Evolutionary conservation across 2,797 vertebrate species (phyloP), one percentile per base, ranked within the genome.

Genomic region (Cyclopterus lumpus): DNA sequence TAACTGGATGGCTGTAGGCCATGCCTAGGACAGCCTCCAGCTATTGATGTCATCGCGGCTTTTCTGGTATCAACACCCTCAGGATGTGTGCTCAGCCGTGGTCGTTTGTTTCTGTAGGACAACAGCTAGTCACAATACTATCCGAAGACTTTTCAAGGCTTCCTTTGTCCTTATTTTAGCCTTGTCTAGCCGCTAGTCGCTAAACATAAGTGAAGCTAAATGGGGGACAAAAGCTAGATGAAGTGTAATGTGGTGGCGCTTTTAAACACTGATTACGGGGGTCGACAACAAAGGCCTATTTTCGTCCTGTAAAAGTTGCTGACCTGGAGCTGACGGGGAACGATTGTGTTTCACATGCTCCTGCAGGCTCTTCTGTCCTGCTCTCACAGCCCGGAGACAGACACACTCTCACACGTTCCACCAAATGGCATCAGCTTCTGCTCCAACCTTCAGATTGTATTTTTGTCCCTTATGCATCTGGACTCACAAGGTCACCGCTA

Each of bases 261-360:
- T 79, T 71, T 75, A 36, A 85, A 80, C 76, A 75, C 69, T 77
- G 82, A 87, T 88, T 86, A 82, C 80, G 88, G 77, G 71, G 79
- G 84, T 82, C 57, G 67, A 77, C 78, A 80, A 80, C 77, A 86
- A 82, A 84, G 79, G 51, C 75, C 76, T 88, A 85, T 90, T 91
- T 90, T 70, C 26, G 74, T 86, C 85, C 73, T 70, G 67, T 78
- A 70, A 88, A 93, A 93, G 86, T 77, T 89, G 92, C 91, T 94
- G 90, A 89, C 83, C 82, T 62, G 79, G 67, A 91, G 92, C 91
- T 90, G 93, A 89, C 73, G 71, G 87, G 70, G 77, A 76, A 86
- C 46, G 92, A 94, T 94, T 90, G 89, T 91, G 93, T 95, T 95
- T 93, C 93, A 90, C 90, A 83, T 80, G 82, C 86, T 92, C 81